Conservation (phyloP, 2,113 vertebrate genomes). For the Chitala chitala region DNA sequence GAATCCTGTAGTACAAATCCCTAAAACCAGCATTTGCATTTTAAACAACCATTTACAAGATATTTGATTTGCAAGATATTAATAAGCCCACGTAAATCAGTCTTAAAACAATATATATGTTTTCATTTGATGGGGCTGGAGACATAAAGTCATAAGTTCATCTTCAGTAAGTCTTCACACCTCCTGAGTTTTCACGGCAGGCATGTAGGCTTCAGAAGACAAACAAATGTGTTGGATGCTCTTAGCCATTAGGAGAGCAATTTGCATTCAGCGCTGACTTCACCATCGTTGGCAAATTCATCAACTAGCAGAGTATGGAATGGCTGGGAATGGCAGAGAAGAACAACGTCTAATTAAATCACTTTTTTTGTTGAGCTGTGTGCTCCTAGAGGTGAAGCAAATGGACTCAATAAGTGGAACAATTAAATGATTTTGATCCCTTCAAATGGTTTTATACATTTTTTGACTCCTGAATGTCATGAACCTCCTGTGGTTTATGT, state of each 20-base stretch:
- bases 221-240: background rate
- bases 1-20: too few relatives aligned
- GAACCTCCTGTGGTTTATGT: too few relatives aligned
- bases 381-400: background rate
- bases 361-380: conserved; percentile 10
- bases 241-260: background rate
- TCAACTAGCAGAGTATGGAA: background rate
- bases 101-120: background rate
- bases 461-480: background rate
- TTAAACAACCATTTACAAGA: too few relatives aligned
- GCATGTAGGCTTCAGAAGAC: background rate
- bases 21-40: too few relatives aligned
- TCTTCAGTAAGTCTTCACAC: background rate
- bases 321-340: background rate
- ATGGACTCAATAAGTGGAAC: background rate
- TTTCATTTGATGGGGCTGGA: background rate
- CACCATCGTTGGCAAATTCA: conserved; percentile 12
- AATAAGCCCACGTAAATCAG: background rate
- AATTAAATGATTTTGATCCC: conserved; percentile 8
- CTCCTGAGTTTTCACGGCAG: background rate
- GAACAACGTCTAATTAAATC: conserved; percentile 12
- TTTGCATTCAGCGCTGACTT: conserved; percentile 11
- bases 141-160: background rate
- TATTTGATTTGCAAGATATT: too few relatives aligned
- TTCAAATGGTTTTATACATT: conserved; percentile 12